Conservation (phyloP, 1,140 invertebrate species). For the Antheraea pernyi region DNA sequence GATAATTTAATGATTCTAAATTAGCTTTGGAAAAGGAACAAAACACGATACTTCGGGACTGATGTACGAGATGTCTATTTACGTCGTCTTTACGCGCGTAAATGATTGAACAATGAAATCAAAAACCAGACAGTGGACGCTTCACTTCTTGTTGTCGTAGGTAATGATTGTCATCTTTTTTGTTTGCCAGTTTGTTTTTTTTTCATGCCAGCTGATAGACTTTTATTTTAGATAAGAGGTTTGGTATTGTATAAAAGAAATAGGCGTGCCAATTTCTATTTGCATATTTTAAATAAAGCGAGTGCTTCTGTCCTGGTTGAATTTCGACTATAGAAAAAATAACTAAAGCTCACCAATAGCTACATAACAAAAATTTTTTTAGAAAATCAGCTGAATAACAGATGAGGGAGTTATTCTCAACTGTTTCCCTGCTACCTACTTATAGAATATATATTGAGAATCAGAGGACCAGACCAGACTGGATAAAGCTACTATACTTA, state of each 20-base stretch:
- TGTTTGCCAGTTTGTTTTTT: constrained; percentile 6
- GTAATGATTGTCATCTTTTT: constrained; percentile 13
- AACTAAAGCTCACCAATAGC: too few species aligned
- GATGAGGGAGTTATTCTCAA: too few species aligned
- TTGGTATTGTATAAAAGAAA: neutral
- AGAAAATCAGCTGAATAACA: too few species aligned
- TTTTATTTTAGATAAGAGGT: constrained; percentile 9
- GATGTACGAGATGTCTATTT: neutral
- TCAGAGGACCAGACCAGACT: too few species aligned
- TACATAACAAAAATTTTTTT: too few species aligned
- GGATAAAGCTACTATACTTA: too few species aligned
- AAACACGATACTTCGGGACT: neutral
- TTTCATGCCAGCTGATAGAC: constrained; percentile 5
- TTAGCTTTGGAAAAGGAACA: neutral
- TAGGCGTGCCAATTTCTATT: neutral
- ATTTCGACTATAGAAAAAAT: too few species aligned
- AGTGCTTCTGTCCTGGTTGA: too few species aligned
- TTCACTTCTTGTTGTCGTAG: constrained; percentile 15
- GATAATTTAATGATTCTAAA: too few species aligned
- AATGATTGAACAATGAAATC: constrained; percentile 5
- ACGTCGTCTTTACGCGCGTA: neutral
- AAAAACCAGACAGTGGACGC: neutral
- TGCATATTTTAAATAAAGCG: too few species aligned
- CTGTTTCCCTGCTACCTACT: too few species aligned
- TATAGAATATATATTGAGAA: too few species aligned